Base-by-base conservation (phyloP, 2,888 invertebrate genomes). In the Xestia sexstrigata region DNA sequence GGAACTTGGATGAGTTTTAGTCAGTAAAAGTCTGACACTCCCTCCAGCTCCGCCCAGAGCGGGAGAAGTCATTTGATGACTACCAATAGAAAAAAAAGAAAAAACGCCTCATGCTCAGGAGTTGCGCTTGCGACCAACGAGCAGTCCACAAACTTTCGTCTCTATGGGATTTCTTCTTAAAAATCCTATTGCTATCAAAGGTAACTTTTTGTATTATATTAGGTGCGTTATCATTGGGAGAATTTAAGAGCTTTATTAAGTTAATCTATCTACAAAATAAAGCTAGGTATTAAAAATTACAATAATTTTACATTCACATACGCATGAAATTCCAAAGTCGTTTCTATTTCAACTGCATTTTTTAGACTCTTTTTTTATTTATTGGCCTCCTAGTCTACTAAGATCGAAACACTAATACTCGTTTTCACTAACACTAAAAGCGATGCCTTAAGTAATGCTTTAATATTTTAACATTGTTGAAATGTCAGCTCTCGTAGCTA, bases 261-360 rank as follows among this genome's bases (percentile, higher is more conserved):
- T 58, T 26, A 26, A 7, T 60, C 30, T 30, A 17, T 30, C 9
- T 30, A 30, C 4, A 9, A 23, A 63, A 45, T 26, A 45, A 26
- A 23, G 3, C 30, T 20, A 35, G 35, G 35, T 35, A 26, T 26
- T 20, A 73, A 62, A 80, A 35, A 74, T 70, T 39, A 26, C 7
- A 78, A 52, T 55, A 45, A 78, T 47, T 66, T 47, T 13, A 47
- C 13, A 78, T 78, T 47, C 35, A 9, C n/a, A 26, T 39, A 58
- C 45, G 47, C 39, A 52, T 17, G 23, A 47, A 55, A 73, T 80
- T 35, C 15, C n/a, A 52, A 52, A 52, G 17, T 17, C 5, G 15
- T 52, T 52, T 35, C 35, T 52, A 80, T 26, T 35, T 35, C 9
- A 7, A 26, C 74, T 23, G 26, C 35, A 73, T 63, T 81, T 62